Evolutionary conservation across 92 coral and sea anemone genomes (phyloP), one percentile per base, ranked within the genome.

Genomic region (Parazoanthus swiftii): DNA sequence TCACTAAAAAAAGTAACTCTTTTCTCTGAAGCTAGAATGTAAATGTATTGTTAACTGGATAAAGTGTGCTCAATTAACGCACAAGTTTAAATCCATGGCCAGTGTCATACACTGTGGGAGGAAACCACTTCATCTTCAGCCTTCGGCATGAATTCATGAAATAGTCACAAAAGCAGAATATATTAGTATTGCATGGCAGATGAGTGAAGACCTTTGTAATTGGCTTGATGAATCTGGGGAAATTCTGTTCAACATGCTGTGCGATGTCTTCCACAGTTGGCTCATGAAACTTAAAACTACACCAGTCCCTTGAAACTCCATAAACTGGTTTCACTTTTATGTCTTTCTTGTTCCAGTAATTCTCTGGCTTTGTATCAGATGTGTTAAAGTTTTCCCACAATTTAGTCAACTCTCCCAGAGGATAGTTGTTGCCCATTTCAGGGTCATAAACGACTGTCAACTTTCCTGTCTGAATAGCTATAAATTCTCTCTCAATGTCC

Each of bases 41-140:
- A 10, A 51, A 10, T 51, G 16, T 51, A 18, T 51, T 51, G 16
- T 8, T 18, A 13, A 51, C 58, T 51, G 13, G 1, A 51, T 51
- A 51, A 16, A 10, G 7, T 51, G 58, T 51, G 15, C 58, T 11
- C 21, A 4, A 59, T 76, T 65, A 88, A 63, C 42, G 82, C 81
- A 95, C 94, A 85, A 97, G 99, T 81, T 97, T 95, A 71, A 97
- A 97, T 23, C 99, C 99, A 84, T 97, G 99, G 8, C 99, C 99
- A 89, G 99, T 97, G 44, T 97, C 99, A 80, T 94, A 94, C 2
- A 94, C 95, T 29, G 95, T 85, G 35, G 99, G 99, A 2, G 98
- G 96, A 74, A 97, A 93, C 98, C 98, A 97, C 65, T 95, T 94
- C 98, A 97, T 95, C 84, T 97, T 97, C 66, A 97, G 79, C 59